Conservation (phyloP, 2,888 invertebrate genomes). For the Chromoteleia sp. region DNA sequence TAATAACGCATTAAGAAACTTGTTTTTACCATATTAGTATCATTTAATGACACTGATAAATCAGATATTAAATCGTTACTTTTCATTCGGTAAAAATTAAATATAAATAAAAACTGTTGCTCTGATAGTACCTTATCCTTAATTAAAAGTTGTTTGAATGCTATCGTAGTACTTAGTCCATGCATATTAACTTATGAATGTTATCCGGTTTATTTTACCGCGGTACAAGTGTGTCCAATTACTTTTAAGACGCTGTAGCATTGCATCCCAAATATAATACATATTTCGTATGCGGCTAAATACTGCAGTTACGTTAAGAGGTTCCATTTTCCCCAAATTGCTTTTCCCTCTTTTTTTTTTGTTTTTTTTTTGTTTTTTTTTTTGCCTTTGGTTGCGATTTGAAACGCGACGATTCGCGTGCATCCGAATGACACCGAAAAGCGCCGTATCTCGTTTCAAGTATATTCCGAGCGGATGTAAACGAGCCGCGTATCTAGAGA, state of each 20-base stretch:
- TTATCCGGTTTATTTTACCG: slow-evolving; percentile 9
- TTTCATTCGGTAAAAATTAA: slow-evolving; percentile 1
- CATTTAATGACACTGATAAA: neutral
- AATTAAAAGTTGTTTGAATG: slow-evolving; percentile 8
- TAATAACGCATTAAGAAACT: slow-evolving; percentile 1
- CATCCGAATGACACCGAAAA: slow-evolving; percentile 45
- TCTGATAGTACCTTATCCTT: neutral
- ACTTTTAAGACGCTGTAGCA: slow-evolving; percentile 12
- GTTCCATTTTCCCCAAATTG: slow-evolving; percentile 1
- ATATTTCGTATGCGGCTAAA: slow-evolving; percentile 24
- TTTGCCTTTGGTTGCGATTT: slow-evolving; percentile 18
- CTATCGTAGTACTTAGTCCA: neutral
- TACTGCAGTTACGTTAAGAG: slow-evolving; percentile 3
- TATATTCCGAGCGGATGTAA: slow-evolving; percentile 46
- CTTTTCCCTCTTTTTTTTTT: slow-evolving; percentile 5
- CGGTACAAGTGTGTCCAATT: slow-evolving; percentile 8
- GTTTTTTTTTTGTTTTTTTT: too few species aligned
- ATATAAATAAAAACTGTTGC: neutral
- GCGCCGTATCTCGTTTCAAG: slow-evolving; percentile 48
- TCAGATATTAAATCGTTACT: slow-evolving; percentile 1
- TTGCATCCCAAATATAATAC: slow-evolving; percentile 17
- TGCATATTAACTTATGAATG: slow-evolving; percentile 12
- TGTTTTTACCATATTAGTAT: neutral
- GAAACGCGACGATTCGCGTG: slow-evolving; percentile 33
- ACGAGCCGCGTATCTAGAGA: slow-evolving; percentile 50